These are phyloP conservation scores for Chitala chitala DNA, from an alignment of 2,113 vertebrate genomes.

Conservation along the genomic window DNA sequence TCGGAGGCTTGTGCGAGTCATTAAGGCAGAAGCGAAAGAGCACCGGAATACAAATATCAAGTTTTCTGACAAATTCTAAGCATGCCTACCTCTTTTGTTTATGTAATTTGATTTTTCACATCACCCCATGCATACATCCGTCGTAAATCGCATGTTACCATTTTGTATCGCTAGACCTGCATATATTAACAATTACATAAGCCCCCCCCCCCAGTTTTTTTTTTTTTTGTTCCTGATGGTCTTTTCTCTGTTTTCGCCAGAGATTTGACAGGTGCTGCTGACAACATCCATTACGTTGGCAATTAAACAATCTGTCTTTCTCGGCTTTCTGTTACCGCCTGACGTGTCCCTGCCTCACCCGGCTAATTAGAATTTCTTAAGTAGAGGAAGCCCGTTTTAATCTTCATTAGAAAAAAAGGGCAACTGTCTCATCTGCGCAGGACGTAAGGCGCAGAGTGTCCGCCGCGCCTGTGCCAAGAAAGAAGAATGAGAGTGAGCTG, in stretches of 20 bases:
- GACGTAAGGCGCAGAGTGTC: background rate
- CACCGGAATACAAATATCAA: background rate
- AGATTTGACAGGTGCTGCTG: slow-evolving; percentile 62
- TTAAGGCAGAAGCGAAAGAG: background rate
- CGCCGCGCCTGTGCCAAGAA: background rate
- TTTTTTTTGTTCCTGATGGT: slow-evolving; percentile 30
- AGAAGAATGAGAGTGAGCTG: background rate
- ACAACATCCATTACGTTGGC: slow-evolving; percentile 64
- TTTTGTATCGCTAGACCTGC: slow-evolving; percentile 51
- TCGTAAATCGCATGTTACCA: slow-evolving; percentile 23
- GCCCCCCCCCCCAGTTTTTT: slow-evolving; percentile 47
- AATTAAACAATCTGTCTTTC: slow-evolving; percentile 50
- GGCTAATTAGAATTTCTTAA: slow-evolving; percentile 41
- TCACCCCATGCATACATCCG: too few species aligned
- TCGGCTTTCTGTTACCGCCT: slow-evolving; percentile 28
- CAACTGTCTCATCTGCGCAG: slow-evolving; percentile 27
- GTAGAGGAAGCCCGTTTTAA: slow-evolving; percentile 42
- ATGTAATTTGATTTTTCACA: background rate
- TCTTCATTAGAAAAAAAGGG: slow-evolving; percentile 39
- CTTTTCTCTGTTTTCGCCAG: slow-evolving; percentile 47
- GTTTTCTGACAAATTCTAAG: slow-evolving; percentile 1
- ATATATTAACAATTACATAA: slow-evolving; percentile 66
- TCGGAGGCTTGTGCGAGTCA: too few species aligned
- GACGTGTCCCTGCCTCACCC: slow-evolving; percentile 29
- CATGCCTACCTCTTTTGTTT: background rate